Percentiles rank a stretch among this genome's conserved stretches.
Conservation (phyloP, 2,888 invertebrate species). For the Encarsia formosa region DNA sequence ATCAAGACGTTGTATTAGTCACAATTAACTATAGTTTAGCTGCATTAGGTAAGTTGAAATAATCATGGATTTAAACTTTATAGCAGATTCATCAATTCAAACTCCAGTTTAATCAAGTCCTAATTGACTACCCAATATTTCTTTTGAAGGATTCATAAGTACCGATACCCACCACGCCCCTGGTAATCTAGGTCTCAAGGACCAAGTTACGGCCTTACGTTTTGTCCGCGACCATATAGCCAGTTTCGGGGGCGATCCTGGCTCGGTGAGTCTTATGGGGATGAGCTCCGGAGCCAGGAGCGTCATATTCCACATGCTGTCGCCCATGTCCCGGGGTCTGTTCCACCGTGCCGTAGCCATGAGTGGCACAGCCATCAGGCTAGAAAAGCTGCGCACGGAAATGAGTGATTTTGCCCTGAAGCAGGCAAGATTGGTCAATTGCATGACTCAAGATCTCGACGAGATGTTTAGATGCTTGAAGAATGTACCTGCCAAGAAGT, state of each 20-base stretch:
- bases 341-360: slow-evolving; percentile 68
- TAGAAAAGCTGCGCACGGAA: slow-evolving; percentile 55
- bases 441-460: slow-evolving; percentile 54
- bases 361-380: slow-evolving; percentile 61
- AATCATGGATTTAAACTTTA: too few species aligned
- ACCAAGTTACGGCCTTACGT: slow-evolving; percentile 63
- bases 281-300: slow-evolving; percentile 52
- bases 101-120: slow-evolving; percentile 37
- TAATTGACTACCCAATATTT: too few species aligned
- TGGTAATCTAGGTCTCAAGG: slow-evolving; percentile 67
- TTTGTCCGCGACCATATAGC: slow-evolving; percentile 64
- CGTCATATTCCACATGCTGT: slow-evolving; percentile 50
- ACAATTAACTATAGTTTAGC: slow-evolving; percentile 44
- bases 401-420: slow-evolving; percentile 59
- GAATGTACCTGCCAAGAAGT: slow-evolving; percentile 45
- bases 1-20: slow-evolving; percentile 43
- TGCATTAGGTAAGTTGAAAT: slow-evolving; percentile 39
- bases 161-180: slow-evolving; percentile 63
- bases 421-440: slow-evolving; percentile 60
- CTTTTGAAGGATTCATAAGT: slow-evolving; percentile 56
- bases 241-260: slow-evolving; percentile 64
- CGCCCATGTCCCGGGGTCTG: slow-evolving; percentile 63
- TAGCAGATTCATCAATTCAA: too few species aligned
- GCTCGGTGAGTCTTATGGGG: slow-evolving; percentile 61
- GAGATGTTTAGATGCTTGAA: slow-evolving; percentile 61